Percentiles rank a stretch among this genome's conserved stretches.
Evolutionary conservation across 2,888 invertebrate genomes (phyloP).

Genomic region (Coecobrya sp.): DNA sequence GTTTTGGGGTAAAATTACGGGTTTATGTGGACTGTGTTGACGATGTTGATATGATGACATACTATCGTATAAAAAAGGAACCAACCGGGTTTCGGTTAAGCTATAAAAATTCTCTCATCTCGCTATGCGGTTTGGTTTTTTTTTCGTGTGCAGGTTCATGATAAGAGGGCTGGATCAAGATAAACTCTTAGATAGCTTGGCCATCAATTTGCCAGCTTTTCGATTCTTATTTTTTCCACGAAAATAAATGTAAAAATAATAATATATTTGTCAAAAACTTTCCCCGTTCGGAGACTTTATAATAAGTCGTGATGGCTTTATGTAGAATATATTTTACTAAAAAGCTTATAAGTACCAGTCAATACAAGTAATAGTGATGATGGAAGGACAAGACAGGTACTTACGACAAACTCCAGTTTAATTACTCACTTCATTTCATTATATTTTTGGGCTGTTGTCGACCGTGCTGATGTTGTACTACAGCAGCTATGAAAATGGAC

Average conservation of each 20-base stretch:
- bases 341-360: neutral
- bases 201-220: slow-evolving; percentile 2
- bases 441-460: neutral
- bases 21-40: neutral
- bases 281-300: neutral
- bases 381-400: neutral
- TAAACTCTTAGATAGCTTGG: neutral
- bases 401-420: slow-evolving; percentile 48
- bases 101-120: neutral
- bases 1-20: slow-evolving; percentile 59
- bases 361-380: neutral
- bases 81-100: neutral
- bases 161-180: slow-evolving; percentile 48
- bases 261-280: slow-evolving; percentile 68
- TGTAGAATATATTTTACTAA: no score
- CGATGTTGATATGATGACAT: slow-evolving; percentile 35
- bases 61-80: slow-evolving; percentile 43
- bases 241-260: slow-evolving; percentile 20
- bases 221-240: slow-evolving; percentile 40
- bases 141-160: slow-evolving; percentile 31
- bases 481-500: neutral
- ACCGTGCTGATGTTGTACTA: neutral
- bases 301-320: neutral
- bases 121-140: neutral
- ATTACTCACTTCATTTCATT: slow-evolving; percentile 48